Evolutionary conservation across 2,888 invertebrate genomes (phyloP).

Genomic region (Hartigia nigra): DNA sequence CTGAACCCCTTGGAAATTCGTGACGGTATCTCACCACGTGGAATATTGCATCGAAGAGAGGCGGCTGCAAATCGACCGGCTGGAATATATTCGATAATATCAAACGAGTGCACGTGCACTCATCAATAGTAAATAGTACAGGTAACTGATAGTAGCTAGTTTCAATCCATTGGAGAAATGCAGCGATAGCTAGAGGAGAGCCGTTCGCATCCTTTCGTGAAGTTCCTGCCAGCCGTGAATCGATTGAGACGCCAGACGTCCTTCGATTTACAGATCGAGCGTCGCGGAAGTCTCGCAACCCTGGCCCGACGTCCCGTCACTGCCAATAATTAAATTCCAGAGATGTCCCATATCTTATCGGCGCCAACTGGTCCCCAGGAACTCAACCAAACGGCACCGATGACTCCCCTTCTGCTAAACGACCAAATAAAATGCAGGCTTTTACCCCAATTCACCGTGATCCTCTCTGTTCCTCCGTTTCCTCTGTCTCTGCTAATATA

Average conservation of each 20-base stretch:
- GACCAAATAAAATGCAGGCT: slow-evolving; percentile 27
- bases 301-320: background rate
- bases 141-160: background rate
- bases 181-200: slow-evolving; percentile 12
- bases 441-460: slow-evolving; percentile 23
- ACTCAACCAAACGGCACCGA: background rate
- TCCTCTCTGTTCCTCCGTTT: background rate
- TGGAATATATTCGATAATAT: slow-evolving; percentile 8
- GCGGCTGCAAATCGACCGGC: slow-evolving; percentile 14
- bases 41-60: slow-evolving; percentile 16
- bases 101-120: background rate
- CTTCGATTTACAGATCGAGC: background rate
- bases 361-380: slow-evolving; percentile 11
- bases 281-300: background rate
- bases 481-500: background rate
- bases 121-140: background rate
- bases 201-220: background rate
- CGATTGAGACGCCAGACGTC: background rate
- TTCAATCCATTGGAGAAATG: background rate
- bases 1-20: slow-evolving; percentile 27
- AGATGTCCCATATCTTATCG: slow-evolving; percentile 41
- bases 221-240: background rate
- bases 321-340: slow-evolving; percentile 45
- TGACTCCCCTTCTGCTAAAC: slow-evolving; percentile 10
- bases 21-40: slow-evolving; percentile 20